A percentile compares a stretch with the other conserved stretches of the same genome.
phyloP scores from a whole-genome alignment of 2,888 invertebrate genomes.

The Ptilodon capucinus region DNA sequence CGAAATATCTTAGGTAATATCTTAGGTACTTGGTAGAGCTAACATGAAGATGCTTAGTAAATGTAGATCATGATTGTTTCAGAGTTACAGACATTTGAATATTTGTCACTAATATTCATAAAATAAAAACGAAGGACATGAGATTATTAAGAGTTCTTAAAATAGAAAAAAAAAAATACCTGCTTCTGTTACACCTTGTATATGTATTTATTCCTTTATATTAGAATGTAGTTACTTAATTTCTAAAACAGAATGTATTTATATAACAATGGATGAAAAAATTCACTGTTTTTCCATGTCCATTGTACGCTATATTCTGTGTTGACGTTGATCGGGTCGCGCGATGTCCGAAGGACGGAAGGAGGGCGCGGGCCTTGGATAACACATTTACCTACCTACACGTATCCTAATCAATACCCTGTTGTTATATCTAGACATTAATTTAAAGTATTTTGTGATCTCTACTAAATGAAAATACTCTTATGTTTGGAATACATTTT shows the following conservation, averaged over 20 bases:
- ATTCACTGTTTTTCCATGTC: constrained; percentile 14
- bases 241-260: constrained; percentile 10
- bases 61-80: too few relatives aligned
- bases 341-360: constrained; percentile 13
- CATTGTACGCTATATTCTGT: constrained; percentile 12
- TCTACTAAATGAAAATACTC: constrained; percentile 3
- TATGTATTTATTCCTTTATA: neutral
- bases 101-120: too few relatives aligned
- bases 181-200: neutral
- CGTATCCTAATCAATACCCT: neutral
- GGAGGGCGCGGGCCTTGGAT: neutral
- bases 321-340: constrained; percentile 10
- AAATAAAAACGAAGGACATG: too few relatives aligned
- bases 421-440: neutral
- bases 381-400: neutral
- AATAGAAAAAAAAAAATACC: too few relatives aligned
- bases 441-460: neutral
- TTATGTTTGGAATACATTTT: neutral
- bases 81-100: too few relatives aligned
- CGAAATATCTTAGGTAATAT: too few relatives aligned
- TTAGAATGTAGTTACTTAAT: neutral
- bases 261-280: constrained; percentile 19
- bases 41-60: too few relatives aligned
- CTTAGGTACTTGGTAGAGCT: too few relatives aligned
- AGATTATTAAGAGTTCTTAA: too few relatives aligned